phyloP scores from a whole-genome alignment of 2,113 vertebrate genomes.

The Scopus umbretta region DNA sequence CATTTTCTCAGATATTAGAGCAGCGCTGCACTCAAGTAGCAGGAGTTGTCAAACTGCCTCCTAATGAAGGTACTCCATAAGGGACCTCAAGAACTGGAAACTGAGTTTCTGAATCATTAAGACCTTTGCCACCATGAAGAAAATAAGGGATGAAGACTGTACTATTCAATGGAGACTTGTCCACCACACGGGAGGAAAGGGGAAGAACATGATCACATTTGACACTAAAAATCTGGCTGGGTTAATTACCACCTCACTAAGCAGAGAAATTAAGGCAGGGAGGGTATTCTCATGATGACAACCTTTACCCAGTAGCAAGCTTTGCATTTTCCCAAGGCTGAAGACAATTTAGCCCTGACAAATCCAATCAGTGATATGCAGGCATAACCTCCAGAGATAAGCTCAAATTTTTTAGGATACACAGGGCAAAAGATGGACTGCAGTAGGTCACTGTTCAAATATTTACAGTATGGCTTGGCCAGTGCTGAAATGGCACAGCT shows the following conservation, averaged over 20 bases:
- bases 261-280: not conserved
- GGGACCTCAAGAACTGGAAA: not conserved
- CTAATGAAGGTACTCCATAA: not conserved
- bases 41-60: not conserved
- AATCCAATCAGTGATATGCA: not conserved
- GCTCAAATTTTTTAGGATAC: not conserved
- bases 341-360: slow-evolving; percentile 16
- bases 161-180: not conserved
- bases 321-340: slow-evolving; percentile 8
- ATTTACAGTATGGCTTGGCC: not conserved
- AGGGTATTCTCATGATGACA: not conserved
- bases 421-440: not conserved
- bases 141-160: not conserved
- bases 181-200: not conserved
- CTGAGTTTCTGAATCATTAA: not conserved
- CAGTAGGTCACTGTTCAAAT: slow-evolving; percentile 33
- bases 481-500: slow-evolving; percentile 25
- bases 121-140: not conserved
- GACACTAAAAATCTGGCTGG: not conserved
- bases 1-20: not conserved
- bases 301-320: not conserved
- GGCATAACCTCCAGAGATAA: not conserved
- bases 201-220: not conserved
- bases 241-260: slow-evolving; percentile 1
- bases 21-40: not conserved